Evolutionary conservation across 1,140 invertebrate species (phyloP).

Genomic region (Radopholus similis): DNA sequence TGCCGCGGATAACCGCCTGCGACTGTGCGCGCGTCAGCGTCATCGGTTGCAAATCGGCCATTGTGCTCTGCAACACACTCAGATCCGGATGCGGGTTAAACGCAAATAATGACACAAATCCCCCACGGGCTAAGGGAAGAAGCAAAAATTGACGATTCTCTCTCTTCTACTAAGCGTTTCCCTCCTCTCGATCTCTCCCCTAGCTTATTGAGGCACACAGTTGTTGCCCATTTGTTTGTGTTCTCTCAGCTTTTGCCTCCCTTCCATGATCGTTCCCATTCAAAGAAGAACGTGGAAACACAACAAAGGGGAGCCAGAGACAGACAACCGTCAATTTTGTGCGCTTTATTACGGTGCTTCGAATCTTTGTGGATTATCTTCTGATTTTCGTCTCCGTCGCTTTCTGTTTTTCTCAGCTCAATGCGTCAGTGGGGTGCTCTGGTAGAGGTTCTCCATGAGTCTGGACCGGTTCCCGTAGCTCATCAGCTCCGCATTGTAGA

Average conservation of each 20-base stretch:
- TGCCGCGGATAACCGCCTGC: conserved; percentile 27
- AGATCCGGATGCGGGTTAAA: neutral
- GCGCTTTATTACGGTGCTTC: no score
- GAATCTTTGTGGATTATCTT: neutral
- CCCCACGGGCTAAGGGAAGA: no score
- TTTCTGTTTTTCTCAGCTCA: neutral
- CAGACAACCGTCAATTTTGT: no score
- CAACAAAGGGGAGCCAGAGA: no score
- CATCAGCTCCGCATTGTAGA: conserved; percentile 14
- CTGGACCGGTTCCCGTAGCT: conserved; percentile 13
- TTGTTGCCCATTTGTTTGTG: no score
- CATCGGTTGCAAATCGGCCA: conserved; percentile 14
- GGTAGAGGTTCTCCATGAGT: conserved; percentile 13
- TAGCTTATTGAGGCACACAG: no score
- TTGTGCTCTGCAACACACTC: neutral
- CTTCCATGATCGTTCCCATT: no score
- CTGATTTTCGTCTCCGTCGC: neutral
- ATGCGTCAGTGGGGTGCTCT: conserved; percentile 1
- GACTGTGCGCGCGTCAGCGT: conserved; percentile 25
- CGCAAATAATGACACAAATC: neutral
- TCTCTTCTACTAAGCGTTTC: no score
- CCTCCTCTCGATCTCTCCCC: no score
- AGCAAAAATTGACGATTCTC: no score
- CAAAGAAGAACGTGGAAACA: no score
- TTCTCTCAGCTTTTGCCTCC: no score